Evolutionary conservation across 2,797 vertebrate species (phyloP), one percentile per base, ranked within the genome.

Genomic region (Hybognathus amarus): DNA sequence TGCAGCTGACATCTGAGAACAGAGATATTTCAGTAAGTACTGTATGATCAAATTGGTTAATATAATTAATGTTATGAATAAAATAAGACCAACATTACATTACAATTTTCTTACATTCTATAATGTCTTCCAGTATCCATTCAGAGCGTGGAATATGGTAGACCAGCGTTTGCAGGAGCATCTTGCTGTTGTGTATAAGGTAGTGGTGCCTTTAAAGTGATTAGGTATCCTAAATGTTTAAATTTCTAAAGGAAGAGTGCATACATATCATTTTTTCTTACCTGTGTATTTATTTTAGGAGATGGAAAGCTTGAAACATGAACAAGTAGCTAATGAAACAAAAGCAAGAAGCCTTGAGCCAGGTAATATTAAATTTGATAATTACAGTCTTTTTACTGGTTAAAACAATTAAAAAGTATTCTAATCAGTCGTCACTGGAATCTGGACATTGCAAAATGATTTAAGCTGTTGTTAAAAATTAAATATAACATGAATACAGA

Each of bases 301-400:
- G 38, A 75, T 89, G 52, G 83, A 89, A 69, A 71, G 18, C 20
- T 56, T 90, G 56, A 79, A 75, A 76, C 18, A 69, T 86, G 89
- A 92, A 69, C 89, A 90, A 90, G 77, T 84, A 82, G 76, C n/a
- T 87, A 82, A 88, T 89, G 85, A 73, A 85, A 88, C 86, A 89
- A 83, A 88, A 90, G 83, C 90, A 89, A 71, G 77, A 88, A 1
- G 85, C 85, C 82, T 84, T 92, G 83, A 88, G 78, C n/a, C 88
- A 91, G 87, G 91, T 92, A 87, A 69, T 1, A 15, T 4, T 45
- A 36, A 64, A 12, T 20, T 33, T 38, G 38, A 40, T 24, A 8
- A 18, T 22, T 59, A 18, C 7, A 24, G 3, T 12, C 8, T 27
- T 6, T 73, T n/a, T 33, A 6, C 6, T 30, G 8, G 1, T 6